Evolutionary conservation across 2,113 vertebrate species (phyloP), one percentile per base, ranked within the genome.

Genomic region (Cochlearius cochlearius): DNA sequence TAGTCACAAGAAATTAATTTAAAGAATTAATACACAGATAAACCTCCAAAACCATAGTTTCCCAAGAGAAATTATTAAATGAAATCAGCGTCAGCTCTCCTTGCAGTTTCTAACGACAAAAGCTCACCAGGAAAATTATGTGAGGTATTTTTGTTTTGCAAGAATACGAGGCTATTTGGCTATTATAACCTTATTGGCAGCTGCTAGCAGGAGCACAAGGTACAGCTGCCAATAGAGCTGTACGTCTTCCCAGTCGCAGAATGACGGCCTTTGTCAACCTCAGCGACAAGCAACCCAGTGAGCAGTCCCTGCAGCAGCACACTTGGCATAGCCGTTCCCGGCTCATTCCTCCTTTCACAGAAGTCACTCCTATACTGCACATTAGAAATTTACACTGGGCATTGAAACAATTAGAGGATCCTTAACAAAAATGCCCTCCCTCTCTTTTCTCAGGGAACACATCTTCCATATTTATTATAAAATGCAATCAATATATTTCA

Each of bases 401-500:
- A 25, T 0, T 7, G 59, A 67, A 79, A 50, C 0, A 0, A 47
- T n/a, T 5, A 56, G 22, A 66, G 20, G 7, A 79, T 13, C 5
- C 10, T 1, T 38, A 43, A 63, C 5, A 59, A 60, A 67, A 32
- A 68, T 4, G 3, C 5, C 4, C 4, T 53, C 16, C 5, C 22
- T 34, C 9, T 41, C 25, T 59, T 49, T 85, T 36, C 47, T 71
- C 15, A 1, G 5, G 7, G 16, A 79, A 88, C 10, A 2, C 11
- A 38, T 53, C 34, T 68, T 52, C 38, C 8, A 7, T 7, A 79
- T 52, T 64, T 78, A 50, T 41, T 50, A 41, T 15, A 73, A 91
- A 78, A 69, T 7, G 5, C 10, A 60, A 82, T 38, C 5, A 32
- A 38, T 9, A 5, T 22, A 64, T 73, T 86, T 76, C 29, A 77